Evolutionary conservation across 2,797 vertebrate species (phyloP).

Genomic region (Naso thynnoides): DNA sequence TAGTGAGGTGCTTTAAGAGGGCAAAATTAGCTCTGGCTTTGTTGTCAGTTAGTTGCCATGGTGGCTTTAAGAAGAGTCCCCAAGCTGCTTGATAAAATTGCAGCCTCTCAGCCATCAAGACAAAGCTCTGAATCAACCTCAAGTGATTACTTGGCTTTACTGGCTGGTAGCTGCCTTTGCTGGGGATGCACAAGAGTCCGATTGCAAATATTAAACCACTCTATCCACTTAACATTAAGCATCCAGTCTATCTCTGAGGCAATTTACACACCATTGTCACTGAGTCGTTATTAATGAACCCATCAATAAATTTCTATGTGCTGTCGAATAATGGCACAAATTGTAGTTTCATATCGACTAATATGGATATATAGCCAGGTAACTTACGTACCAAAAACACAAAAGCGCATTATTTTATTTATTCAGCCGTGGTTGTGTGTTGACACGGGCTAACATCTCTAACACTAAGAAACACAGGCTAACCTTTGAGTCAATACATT

Average conservation of each 20-base stretch:
- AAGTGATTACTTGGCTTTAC: slow-evolving; percentile 70
- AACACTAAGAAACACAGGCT: too few relatives aligned
- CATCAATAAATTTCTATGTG: neutral
- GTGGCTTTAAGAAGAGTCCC: slow-evolving; percentile 60
- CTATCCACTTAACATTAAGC: slow-evolving; percentile 25
- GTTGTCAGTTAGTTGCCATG: slow-evolving; percentile 76
- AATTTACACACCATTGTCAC: neutral
- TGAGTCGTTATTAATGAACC: neutral
- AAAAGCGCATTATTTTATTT: too few relatives aligned
- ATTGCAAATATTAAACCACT: slow-evolving; percentile 23
- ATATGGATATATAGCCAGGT: neutral
- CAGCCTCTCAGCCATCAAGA: slow-evolving; percentile 42
- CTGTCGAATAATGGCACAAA: neutral
- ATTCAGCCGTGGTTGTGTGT: too few relatives aligned
- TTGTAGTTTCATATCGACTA: neutral
- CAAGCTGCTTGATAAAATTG: slow-evolving; percentile 55
- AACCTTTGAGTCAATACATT: too few relatives aligned
- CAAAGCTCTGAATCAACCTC: slow-evolving; percentile 53
- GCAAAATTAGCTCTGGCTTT: slow-evolving; percentile 9
- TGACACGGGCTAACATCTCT: too few relatives aligned
- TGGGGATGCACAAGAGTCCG: slow-evolving; percentile 48
- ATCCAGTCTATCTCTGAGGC: neutral
- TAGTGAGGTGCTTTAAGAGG: neutral
- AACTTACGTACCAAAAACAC: too few relatives aligned
- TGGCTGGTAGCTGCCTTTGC: slow-evolving; percentile 37